A percentile compares a stretch with the other conserved stretches of the same genome.
phyloP scores from a whole-genome alignment of 2,888 invertebrate genomes.

The Tipula helvola region DNA sequence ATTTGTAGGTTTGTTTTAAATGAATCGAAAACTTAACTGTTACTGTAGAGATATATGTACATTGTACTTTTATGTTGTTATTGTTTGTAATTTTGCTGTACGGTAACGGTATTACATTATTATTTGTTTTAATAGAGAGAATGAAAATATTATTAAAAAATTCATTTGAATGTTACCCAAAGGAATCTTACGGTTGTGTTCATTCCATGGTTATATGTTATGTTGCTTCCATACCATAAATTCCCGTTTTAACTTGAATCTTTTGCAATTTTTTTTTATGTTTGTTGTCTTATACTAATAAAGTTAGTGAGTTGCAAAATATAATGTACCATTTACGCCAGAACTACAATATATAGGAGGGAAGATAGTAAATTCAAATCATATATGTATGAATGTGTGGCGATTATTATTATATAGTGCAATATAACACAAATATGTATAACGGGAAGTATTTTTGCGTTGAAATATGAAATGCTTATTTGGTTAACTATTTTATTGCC shows the following conservation, averaged over 20 bases:
- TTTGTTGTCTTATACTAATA: not conserved
- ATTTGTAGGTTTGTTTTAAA: not conserved
- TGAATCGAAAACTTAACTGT: not conserved
- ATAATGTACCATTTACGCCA: not conserved
- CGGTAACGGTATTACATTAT: not conserved
- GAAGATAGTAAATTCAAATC: not conserved
- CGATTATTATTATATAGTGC: not conserved
- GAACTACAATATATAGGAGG: too few relatives aligned
- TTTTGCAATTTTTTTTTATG: not conserved
- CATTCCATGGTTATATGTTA: not conserved
- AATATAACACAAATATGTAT: not conserved
- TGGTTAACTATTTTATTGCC: not conserved
- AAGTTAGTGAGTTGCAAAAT: not conserved
- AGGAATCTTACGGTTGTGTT: not conserved
- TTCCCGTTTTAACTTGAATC: not conserved
- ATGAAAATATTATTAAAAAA: not conserved
- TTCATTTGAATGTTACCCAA: not conserved
- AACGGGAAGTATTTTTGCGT: not conserved
- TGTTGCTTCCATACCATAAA: not conserved
- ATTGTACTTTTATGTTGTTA: not conserved
- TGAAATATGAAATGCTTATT: not conserved
- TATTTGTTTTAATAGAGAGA: not conserved
- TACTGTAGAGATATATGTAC: not conserved
- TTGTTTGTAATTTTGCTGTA: not conserved
- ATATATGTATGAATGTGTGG: not conserved